Percentiles rank a stretch among this genome's conserved stretches.
Evolutionary conservation across 2,797 vertebrate species (phyloP).

Genomic region (Coracias cyanogaster): DNA sequence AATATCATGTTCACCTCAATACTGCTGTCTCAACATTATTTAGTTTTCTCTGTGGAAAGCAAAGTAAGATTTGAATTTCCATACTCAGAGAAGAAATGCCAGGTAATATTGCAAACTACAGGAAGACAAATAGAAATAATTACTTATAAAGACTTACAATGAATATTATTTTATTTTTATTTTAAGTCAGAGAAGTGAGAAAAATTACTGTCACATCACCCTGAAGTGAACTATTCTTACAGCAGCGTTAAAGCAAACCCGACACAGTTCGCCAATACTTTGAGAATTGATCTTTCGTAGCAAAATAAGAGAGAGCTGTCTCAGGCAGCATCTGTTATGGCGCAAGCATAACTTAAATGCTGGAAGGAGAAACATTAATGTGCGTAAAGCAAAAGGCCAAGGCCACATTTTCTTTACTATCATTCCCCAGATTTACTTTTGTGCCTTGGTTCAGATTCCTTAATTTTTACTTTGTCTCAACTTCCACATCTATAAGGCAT

Average conservation of each 20-base stretch:
- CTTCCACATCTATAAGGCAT: not conserved
- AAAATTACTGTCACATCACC: fast-evolving
- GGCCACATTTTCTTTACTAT: not conserved
- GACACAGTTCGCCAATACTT: not conserved
- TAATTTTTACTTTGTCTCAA: not conserved
- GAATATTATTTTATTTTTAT: not conserved
- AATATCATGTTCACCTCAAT: not conserved
- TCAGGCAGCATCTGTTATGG: not conserved
- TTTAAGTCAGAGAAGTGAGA: not conserved
- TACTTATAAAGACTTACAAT: not conserved
- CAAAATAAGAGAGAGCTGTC: not conserved
- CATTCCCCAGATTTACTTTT: not conserved
- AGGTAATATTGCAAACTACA: not conserved
- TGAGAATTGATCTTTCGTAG: not conserved
- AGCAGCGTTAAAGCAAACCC: not conserved
- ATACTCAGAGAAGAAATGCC: not conserved
- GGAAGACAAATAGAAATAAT: not conserved
- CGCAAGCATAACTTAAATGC: not conserved
- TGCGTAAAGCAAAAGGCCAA: not conserved
- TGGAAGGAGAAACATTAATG: not conserved
- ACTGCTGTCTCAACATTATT: not conserved
- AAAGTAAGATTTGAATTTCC: not conserved
- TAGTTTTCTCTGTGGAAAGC: not conserved
- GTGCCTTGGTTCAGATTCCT: not conserved
- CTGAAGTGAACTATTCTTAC: not conserved